A percentile compares a stretch with the other conserved stretches of the same genome.
Conservation (phyloP, 30 jellyfish, hydroid and myxozoan genomes). For the Hydractinia echinata region DNA sequence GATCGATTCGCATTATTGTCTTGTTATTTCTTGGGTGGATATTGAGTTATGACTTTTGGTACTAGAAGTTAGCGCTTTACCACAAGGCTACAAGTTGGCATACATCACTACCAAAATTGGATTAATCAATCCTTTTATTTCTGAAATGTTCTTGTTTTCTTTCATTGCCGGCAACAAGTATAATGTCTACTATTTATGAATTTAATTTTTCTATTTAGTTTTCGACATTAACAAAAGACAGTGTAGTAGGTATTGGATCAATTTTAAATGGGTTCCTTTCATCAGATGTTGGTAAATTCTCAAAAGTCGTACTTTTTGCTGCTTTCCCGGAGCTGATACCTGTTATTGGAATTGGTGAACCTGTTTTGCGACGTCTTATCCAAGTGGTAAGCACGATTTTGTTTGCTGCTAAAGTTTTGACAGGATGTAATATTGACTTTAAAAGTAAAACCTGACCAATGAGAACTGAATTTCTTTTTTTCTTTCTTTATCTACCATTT, state of each 20-base stretch:
- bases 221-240: conserved; percentile 39
- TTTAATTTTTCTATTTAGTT: conserved; percentile 31
- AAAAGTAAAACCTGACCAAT: background rate
- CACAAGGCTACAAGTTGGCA: too few species aligned
- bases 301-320: conserved; percentile 50
- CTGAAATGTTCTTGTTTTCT: background rate
- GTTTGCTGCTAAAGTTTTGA: background rate
- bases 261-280: conserved; percentile 43
- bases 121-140: background rate
- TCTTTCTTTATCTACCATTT: background rate
- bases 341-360: conserved; percentile 49
- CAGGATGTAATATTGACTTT: too few species aligned
- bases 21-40: too few species aligned
- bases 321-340: conserved; percentile 64
- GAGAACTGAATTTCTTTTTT: background rate
- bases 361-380: conserved; percentile 59
- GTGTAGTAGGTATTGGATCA: conserved; percentile 48
- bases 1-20: too few species aligned
- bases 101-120: too few species aligned
- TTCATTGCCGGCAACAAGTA: background rate
- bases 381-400: conserved; percentile 44
- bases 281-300: conserved; percentile 62
- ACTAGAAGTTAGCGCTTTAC: too few species aligned
- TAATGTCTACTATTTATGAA: background rate
- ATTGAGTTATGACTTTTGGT: too few species aligned